phyloP scores from a whole-genome alignment of 1,140 invertebrate genomes.

The Dufourea novaeangliae region DNA sequence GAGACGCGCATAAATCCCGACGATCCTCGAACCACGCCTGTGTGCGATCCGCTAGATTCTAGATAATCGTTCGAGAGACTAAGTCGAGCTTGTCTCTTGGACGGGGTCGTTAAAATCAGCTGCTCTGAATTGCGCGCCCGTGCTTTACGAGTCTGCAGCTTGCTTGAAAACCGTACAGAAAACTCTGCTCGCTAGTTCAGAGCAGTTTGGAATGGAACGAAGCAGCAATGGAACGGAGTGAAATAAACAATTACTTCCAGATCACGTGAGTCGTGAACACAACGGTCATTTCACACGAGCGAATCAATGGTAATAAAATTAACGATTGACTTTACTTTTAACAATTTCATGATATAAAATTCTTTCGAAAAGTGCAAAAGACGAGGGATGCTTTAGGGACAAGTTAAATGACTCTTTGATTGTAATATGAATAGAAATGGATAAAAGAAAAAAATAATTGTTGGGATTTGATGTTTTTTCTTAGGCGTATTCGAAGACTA shows the following conservation, averaged over 20 bases:
- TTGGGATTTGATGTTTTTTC: no score
- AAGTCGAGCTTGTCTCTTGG: conserved; percentile 20
- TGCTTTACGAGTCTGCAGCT: conserved; percentile 1
- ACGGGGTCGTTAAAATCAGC: conserved; percentile 43
- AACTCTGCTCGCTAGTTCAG: background rate
- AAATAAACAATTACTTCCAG: conserved; percentile 12
- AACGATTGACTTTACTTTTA: no score
- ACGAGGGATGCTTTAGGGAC: no score
- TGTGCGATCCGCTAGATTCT: conserved; percentile 17
- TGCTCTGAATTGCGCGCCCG: conserved; percentile 1
- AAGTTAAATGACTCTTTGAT: no score
- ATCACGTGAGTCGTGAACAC: background rate
- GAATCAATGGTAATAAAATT: no score
- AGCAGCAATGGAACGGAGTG: no score
- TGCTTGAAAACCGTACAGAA: conserved; percentile 18
- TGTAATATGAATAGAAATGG: no score
- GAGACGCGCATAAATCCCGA: background rate
- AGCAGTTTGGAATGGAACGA: background rate
- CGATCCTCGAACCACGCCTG: conserved; percentile 12
- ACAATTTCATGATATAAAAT: no score
- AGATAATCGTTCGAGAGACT: conserved; percentile 19
- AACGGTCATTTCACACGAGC: background rate
- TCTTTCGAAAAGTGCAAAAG: no score
- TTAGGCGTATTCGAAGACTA: no score
- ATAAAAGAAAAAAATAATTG: no score